These are phyloP conservation scores for Phalacrocorax carbo DNA, from an alignment of 2,113 vertebrate genomes.

Conservation along the genomic window DNA sequence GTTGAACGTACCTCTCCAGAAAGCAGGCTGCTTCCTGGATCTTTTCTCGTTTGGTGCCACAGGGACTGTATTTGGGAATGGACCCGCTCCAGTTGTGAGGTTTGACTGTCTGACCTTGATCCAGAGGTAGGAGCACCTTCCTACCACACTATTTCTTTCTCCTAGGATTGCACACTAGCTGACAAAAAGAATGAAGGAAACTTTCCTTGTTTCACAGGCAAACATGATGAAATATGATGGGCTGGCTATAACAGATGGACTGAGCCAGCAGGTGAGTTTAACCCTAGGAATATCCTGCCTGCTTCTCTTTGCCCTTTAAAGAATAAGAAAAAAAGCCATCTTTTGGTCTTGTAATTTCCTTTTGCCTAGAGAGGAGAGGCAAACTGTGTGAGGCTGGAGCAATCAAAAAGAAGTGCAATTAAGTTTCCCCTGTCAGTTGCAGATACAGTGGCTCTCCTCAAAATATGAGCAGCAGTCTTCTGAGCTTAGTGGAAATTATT, in stretches of 20 bases:
- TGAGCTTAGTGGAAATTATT: neutral
- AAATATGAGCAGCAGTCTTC: neutral
- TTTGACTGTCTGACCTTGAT: neutral
- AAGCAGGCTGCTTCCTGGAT: neutral
- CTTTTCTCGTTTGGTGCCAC: neutral
- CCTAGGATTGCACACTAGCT: neutral
- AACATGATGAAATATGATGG: neutral
- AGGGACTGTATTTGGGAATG: neutral
- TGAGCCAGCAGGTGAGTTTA: neutral
- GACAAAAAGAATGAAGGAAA: neutral
- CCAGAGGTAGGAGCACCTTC: neutral
- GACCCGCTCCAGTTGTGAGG: neutral
- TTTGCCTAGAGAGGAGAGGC: neutral
- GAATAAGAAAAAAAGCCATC: neutral
- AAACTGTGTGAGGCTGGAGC: neutral
- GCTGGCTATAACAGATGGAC: neutral
- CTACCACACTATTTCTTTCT: neutral
- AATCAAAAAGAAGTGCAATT: neutral
- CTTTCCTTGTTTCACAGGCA: neutral
- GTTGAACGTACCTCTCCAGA: neutral
- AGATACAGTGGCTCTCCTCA: neutral
- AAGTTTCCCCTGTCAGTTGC: neutral
- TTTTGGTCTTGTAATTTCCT: neutral
- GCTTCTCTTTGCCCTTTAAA: neutral
- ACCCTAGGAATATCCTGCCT: neutral